Evolutionary conservation across 2,113 vertebrate genomes (phyloP), one percentile per base, ranked within the genome.

Genomic region (Antechinus stuartii): DNA sequence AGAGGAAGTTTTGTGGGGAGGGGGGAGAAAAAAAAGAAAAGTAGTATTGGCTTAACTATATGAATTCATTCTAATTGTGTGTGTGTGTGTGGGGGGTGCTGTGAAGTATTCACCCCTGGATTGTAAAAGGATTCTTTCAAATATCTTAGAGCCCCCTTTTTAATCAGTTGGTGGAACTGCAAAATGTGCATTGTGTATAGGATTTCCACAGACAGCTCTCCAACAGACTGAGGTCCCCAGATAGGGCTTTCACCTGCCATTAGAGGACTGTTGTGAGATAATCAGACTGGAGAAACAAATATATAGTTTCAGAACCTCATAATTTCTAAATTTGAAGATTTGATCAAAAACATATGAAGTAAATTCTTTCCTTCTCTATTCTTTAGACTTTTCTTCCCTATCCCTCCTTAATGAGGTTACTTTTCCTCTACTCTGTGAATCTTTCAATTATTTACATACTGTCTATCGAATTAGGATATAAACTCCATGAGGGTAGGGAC

Each of bases 91-190:
- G 14, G 24, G 22, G 57, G 27, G 61, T 76, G 16, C 22, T 76
- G 68, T 76, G 35, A 76, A 14, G 5, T 61, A 19, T 25, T 23
- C 46, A 56, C 2, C 22, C 19, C 14, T 92, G 2, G 89, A 54
- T 89, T 91, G 91, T 46, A 0, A 27, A 54, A 90, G 35, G 11
- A 0, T 24, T 25, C 55, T 93, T 95, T 84, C 8, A 90, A 56
- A 89, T 95, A 91, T 90, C 94, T 97, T 93, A 30, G 0, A 84
- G 35, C 6, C 14, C 68, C 68, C n/a, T 84, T 42, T n/a, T n/a
- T 16, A 84, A n/a, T 16, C 19, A 84, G 5, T 8, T 76, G 68
- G 68, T 42, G 7, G 6, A n/a, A 42, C 7, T 68, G 2, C 6
- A 84, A 68, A 84, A n/a, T 22, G 16, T 42, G 23, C 2, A 2